Base-by-base conservation (phyloP, 2,888 invertebrate genomes). In the Strigamia crassipes region DNA sequence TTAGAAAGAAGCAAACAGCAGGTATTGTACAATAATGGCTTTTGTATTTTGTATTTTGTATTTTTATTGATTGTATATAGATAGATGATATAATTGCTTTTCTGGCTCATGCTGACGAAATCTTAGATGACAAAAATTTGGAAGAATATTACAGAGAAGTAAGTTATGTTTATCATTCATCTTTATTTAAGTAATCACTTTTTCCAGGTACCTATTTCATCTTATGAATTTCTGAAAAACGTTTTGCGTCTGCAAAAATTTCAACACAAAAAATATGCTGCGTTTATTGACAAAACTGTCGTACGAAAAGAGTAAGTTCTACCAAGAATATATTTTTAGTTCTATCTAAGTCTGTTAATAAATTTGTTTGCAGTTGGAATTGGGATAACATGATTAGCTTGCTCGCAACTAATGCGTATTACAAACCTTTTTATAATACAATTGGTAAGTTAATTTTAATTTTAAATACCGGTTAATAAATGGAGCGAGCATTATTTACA, bases 91-190 rank as follows among this genome's bases (percentile, higher is more conserved):
- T 66, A 66, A 66, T 13, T 27, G 27, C 27, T 10, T 66, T 66
- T 66, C 23, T 66, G 8, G 27, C 15, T 66, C 23, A 66, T 66
- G 66, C 23, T 23, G 66, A 66, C 18, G 18, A 61, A 61, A 61
- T 61, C 18, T 61, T 61, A 18, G 66, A 66, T 27, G 66, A 66
- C 13, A 66, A 27, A 31, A 13, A 27, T 23, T 23, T 66, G 15
- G 27, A 27, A 66, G 66, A 66, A 12, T 66, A 66, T 13, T 66
- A 66, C 31, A 66, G 66, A 23, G 66, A 66, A 12, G 66, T 66
- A 66, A 51, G 34, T 34, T 51, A n/a, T n/a, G 6, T 51, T 51
- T 51, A 51, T 15, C 2, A n/a, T 15, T 51, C 18, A n/a, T 1
- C 8, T 1, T 15, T 51, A n/a, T 51, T 15, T 51, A 18, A n/a